Percentiles rank a stretch among this genome's conserved stretches.
phyloP scores from a whole-genome alignment of 2,113 vertebrate genomes.

The Thinocorus orbignyianus region DNA sequence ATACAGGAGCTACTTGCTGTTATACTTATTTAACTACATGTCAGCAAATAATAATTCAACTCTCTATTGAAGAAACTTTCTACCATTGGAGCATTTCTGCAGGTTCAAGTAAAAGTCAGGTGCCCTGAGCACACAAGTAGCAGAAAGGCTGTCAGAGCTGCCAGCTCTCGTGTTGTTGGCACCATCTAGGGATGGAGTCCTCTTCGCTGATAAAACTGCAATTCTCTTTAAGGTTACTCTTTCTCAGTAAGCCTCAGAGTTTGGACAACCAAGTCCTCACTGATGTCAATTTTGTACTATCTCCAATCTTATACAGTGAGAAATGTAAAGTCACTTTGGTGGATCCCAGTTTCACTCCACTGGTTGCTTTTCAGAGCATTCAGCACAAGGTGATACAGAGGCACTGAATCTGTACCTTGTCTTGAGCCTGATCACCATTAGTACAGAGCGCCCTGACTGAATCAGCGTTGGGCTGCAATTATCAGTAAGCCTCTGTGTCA shows the following conservation, averaged over 20 bases:
- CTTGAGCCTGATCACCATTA: neutral
- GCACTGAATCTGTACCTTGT: neutral
- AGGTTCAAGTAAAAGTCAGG: neutral
- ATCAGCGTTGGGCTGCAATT: neutral
- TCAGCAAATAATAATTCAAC: neutral
- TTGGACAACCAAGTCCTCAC: neutral
- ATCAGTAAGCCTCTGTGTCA: neutral
- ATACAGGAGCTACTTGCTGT: neutral
- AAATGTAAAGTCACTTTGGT: neutral
- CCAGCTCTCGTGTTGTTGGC: neutral
- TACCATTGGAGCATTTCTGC: neutral
- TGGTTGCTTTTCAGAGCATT: neutral
- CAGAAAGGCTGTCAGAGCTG: neutral
- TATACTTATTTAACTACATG: neutral
- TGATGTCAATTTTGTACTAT: neutral
- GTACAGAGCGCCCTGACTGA: fast-evolving
- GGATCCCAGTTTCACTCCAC: neutral
- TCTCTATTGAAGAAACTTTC: neutral
- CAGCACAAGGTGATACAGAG: too few relatives aligned
- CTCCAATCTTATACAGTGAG: neutral
- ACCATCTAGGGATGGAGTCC: neutral
- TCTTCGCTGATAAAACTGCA: neutral
- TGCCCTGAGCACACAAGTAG: neutral
- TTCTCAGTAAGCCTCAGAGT: neutral
- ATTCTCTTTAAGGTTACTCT: neutral